Evolutionary conservation across 2,113 vertebrate species (phyloP), one percentile per base, ranked within the genome.

Genomic region (Chaetura pelagica): DNA sequence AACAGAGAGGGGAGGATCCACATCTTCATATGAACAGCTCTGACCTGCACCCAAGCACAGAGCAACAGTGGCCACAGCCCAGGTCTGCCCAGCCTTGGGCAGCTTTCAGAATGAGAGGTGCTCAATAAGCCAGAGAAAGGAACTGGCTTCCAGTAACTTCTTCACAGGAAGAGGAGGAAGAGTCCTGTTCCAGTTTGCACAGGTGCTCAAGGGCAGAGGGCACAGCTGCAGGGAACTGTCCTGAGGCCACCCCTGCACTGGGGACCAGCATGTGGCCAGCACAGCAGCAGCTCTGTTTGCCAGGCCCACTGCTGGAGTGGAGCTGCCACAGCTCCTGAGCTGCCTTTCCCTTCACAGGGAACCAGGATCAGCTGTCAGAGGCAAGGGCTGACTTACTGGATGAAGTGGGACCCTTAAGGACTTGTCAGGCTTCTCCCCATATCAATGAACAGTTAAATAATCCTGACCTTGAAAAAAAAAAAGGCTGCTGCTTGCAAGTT

Each of bases 161-260:
- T 49, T 19, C 3, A 2, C 72, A 57, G 68, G 72, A 49, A 34
- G 80, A 40, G 3, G 63, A 27, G 5, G 2, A 4, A 0, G 1
- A 48, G 66, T 5, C 63, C 73, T 5, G 6, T 9, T 18, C 46
- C 63, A 3, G 1, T 5, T 4, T 4, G 54, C 68, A 42, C 2
- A 6, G 8, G 8, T 1, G 0, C 8, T 7, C 4, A 32, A 20
- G 29, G 2, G 9, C 22, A 12, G 38, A 16, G 7, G 72, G 35
- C 30, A 35, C 1, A 7, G 79, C 78, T 57, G 62, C 69, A 13
- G 82, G 61, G 58, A 42, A 18, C 27, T 10, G 3, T 4, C 68
- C 81, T 1, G 7, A 22, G 38, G 75, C 12, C 7, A 62, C 48
- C 3, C 15, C 7, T 2, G 0, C 0, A 29, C 74, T 30, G 44